phyloP scores from a whole-genome alignment of 2,888 invertebrate genomes.

The Axea sp. region DNA sequence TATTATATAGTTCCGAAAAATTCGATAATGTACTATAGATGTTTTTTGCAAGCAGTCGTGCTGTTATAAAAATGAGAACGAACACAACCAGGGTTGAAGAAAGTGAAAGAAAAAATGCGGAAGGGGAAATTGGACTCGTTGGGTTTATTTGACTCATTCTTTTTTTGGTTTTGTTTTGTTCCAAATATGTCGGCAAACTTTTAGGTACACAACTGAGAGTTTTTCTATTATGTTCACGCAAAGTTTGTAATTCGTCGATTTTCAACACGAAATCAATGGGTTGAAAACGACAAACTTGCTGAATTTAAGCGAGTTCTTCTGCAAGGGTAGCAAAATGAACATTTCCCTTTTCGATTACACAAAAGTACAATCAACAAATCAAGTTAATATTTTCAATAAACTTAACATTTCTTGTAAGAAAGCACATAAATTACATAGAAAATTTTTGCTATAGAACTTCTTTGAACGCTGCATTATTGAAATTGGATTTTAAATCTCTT shows the following conservation, averaged over 20 bases:
- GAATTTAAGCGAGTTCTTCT: background rate
- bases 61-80: background rate
- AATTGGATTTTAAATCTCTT: no score
- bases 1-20: no score
- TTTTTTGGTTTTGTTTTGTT: conserved; percentile 3
- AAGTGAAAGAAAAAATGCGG: conserved; percentile 24
- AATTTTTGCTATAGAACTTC: no score
- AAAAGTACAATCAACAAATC: background rate
- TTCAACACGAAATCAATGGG: conserved; percentile 23
- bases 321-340: background rate
- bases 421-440: no score
- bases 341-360: background rate
- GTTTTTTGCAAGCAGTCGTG: no score
- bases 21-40: no score
- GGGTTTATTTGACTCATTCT: conserved; percentile 19
- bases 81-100: conserved; percentile 2
- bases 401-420: background rate
- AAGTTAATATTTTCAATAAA: background rate
- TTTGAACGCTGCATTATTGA: no score
- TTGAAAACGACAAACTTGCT: conserved; percentile 3
- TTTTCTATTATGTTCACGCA: conserved; percentile 24
- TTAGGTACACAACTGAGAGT: conserved; percentile 21
- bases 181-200: conserved; percentile 8
- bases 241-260: conserved; percentile 1
- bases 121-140: conserved; percentile 29